A percentile compares a stretch with the other conserved stretches of the same genome.
Evolutionary conservation across 2,888 invertebrate genomes (phyloP).

Genomic region (Epirrhoe tristata): DNA sequence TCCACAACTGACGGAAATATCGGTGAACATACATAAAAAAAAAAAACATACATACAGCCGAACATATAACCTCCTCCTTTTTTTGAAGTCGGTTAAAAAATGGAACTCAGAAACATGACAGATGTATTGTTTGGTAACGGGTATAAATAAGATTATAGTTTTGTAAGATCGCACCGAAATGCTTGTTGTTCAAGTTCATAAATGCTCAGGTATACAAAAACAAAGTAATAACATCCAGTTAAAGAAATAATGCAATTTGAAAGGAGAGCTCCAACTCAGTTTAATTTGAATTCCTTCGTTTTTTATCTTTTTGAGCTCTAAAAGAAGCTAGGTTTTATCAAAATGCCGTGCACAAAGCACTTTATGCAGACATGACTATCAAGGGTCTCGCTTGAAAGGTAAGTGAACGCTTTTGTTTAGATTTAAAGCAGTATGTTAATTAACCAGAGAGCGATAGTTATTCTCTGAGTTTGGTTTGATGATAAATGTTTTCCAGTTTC

Average conservation of each 20-base stretch:
- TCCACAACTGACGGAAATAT: no score
- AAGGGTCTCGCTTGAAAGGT: conserved; percentile 17
- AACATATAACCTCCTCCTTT: no score
- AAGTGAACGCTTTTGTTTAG: conserved; percentile 31
- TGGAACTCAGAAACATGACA: no score
- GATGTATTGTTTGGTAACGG: no score
- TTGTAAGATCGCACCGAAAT: no score
- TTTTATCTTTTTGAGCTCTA: conserved; percentile 25
- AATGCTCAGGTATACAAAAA: neutral
- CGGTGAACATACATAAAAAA: no score
- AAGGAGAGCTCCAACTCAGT: conserved; percentile 13
- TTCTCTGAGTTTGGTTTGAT: neutral
- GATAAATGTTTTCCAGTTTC: neutral
- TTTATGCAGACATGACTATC: conserved; percentile 31
- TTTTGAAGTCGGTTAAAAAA: no score
- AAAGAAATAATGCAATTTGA: conserved; percentile 3
- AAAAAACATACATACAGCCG: no score
- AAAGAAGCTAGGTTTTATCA: conserved; percentile 34
- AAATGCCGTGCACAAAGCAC: conserved; percentile 36
- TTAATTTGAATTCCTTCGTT: conserved; percentile 16
- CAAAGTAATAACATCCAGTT: neutral
- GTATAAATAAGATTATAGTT: no score
- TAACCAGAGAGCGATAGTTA: conserved; percentile 12
- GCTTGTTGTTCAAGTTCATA: no score
- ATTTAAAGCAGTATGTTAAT: conserved; percentile 13